A percentile compares a stretch with the other conserved stretches of the same genome.
Evolutionary conservation across 2,113 vertebrate genomes (phyloP).

Genomic region (Felis chaus): DNA sequence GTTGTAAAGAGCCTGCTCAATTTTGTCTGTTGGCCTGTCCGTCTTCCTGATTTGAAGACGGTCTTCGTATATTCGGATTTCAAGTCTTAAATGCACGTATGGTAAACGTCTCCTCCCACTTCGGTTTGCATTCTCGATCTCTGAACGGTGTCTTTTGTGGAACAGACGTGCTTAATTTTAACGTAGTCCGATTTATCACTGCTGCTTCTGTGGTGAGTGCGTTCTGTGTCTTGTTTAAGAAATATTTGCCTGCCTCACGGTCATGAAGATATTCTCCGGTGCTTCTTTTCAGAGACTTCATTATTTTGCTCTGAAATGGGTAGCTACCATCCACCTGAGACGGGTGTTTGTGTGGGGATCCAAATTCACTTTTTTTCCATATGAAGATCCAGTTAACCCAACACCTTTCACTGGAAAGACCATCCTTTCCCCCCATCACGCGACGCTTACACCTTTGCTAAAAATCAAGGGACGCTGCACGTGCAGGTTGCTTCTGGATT

Average conservation of each 20-base stretch:
- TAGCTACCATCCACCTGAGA: background rate
- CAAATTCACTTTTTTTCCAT: background rate
- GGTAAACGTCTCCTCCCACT: background rate
- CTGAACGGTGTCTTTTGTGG: background rate
- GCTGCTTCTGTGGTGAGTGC: background rate
- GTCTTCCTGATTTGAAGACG: background rate
- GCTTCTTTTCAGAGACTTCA: background rate
- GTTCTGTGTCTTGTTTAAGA: background rate
- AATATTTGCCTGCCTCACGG: background rate
- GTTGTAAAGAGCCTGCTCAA: background rate
- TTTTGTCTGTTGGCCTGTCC: background rate
- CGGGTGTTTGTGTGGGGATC: background rate
- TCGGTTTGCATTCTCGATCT: background rate
- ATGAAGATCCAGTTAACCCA: background rate
- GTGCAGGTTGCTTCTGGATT: background rate
- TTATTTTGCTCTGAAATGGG: background rate
- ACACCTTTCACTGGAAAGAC: background rate
- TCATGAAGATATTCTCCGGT: background rate
- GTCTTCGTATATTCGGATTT: background rate
- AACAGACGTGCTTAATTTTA: background rate
- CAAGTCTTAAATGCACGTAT: background rate
- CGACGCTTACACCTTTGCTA: background rate
- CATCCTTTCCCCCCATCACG: background rate
- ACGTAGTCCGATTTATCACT: background rate
- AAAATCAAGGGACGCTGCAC: background rate